Base-by-base conservation (phyloP, 2,113 vertebrate genomes). In the Clinocottus analis region DNA sequence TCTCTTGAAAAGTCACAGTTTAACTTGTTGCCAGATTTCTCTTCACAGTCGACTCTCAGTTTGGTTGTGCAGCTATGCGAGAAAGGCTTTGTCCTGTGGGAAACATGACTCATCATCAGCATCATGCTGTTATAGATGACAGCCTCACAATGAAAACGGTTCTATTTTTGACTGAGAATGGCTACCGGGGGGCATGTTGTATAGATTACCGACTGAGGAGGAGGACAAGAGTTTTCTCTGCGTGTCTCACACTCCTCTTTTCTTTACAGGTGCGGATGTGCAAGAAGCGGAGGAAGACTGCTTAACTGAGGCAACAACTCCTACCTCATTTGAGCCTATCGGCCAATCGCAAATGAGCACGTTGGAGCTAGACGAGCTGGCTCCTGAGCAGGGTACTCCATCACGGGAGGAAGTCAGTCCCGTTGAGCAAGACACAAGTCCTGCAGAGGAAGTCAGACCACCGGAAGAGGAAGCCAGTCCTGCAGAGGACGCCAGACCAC, bases 311-410 rank as follows among this genome's bases (percentile, higher is more conserved):
- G 89, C 92, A 67, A 91, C 85, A 16, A 83, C 88, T 23, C 81
- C 90, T 51, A 64, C 89, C 29, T 78, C 85, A 3, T 87, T 83
- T 0, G 72, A 84, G 61, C 72, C 91, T 3, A 43, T 80, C 0
- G 85, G 91, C 82, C 87, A 93, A 85, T 84, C 90, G 1, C 87
- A 92, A 14, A 88, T 79, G 69, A 95, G 93, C 85, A 89, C 92
- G 56, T 86, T 93, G 66, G 90, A 90, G 91, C 83, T 93, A 59
- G 95, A 94, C 55, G 92, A 94, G 69, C 69, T 90, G 0, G 71
- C 73, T 29, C 41, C 47, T 0, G 80, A 69, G 45, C 87, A 75
- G 9, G 88, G 51, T 1, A 16, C 59, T 4, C 65, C 78, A 23
- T 53, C 39, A 6, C 53, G 41, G 9, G 77, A 84, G 72, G 89